phyloP scores from a whole-genome alignment of 2,113 vertebrate genomes.

The Mesitornis unicolor region DNA sequence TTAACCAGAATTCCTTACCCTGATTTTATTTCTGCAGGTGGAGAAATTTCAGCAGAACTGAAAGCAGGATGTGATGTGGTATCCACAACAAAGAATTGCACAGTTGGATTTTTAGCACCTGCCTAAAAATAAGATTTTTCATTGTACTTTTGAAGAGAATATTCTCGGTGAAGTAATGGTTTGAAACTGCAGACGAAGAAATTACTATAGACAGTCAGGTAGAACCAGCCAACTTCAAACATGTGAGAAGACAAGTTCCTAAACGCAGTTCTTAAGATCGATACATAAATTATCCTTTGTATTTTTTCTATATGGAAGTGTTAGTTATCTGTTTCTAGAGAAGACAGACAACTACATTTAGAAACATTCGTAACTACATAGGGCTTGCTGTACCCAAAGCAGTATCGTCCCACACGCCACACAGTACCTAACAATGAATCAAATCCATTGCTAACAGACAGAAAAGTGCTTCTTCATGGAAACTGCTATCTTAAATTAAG shows the following conservation, averaged over 20 bases:
- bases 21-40: slow-evolving; percentile 59
- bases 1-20: slow-evolving; percentile 62
- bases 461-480: neutral
- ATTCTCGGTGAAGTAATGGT: neutral
- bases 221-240: neutral
- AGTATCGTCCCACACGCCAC: neutral
- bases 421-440: neutral
- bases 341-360: neutral
- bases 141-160: slow-evolving; percentile 8
- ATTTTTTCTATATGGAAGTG: neutral
- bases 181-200: neutral
- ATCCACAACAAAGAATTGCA: slow-evolving; percentile 72
- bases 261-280: neutral
- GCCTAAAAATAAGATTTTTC: slow-evolving; percentile 66
- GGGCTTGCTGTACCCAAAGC: neutral
- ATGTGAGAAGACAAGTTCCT: neutral
- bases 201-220: neutral
- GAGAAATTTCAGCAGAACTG: neutral
- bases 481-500: neutral
- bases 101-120: slow-evolving; percentile 77
- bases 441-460: neutral
- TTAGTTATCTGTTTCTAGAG: neutral
- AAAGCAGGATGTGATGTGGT: neutral
- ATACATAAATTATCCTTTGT: neutral
- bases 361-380: neutral